Conservation (phyloP, 1,140 invertebrate genomes). For the Monomorium pharaonis region DNA sequence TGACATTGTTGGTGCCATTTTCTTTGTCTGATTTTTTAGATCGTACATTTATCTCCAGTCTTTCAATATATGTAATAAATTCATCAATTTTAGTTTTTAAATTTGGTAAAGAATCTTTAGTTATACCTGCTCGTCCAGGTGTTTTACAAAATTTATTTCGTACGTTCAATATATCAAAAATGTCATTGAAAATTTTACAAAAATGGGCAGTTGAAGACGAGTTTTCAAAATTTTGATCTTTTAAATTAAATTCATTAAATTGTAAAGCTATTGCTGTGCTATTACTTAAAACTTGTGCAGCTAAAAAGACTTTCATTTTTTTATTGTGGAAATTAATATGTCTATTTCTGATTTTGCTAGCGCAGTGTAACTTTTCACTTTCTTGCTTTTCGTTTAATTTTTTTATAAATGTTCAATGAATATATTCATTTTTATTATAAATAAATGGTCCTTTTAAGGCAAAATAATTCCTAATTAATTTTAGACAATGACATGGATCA, state of each 20-base stretch:
- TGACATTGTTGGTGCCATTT: background rate
- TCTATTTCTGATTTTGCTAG: constrained; percentile 43
- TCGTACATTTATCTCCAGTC: background rate
- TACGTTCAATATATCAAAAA: background rate
- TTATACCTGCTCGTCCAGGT: background rate
- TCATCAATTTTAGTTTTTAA: background rate
- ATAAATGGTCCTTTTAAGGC: constrained; percentile 36
- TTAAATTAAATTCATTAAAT: background rate
- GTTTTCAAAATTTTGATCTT: background rate
- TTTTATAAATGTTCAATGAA: background rate
- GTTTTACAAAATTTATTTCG: constrained; percentile 17
- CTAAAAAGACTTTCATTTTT: constrained; percentile 67
- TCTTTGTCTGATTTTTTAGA: background rate
- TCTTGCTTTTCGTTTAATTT: background rate
- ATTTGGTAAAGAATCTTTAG: constrained; percentile 1
- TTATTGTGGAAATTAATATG: constrained; percentile 58
- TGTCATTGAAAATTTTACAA: background rate
- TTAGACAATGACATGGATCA: constrained; percentile 70
- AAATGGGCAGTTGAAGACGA: background rate
- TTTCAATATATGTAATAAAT: background rate
- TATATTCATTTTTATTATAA: background rate
- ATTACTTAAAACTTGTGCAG: constrained; percentile 45
- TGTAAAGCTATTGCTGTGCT: background rate
- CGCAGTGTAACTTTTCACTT: constrained; percentile 26
- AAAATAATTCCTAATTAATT: constrained; percentile 67